A percentile compares a stretch with the other conserved stretches of the same genome.
Evolutionary conservation across 2,797 vertebrate genomes (phyloP).

Genomic region (Pipistrellus pygmaeus): DNA sequence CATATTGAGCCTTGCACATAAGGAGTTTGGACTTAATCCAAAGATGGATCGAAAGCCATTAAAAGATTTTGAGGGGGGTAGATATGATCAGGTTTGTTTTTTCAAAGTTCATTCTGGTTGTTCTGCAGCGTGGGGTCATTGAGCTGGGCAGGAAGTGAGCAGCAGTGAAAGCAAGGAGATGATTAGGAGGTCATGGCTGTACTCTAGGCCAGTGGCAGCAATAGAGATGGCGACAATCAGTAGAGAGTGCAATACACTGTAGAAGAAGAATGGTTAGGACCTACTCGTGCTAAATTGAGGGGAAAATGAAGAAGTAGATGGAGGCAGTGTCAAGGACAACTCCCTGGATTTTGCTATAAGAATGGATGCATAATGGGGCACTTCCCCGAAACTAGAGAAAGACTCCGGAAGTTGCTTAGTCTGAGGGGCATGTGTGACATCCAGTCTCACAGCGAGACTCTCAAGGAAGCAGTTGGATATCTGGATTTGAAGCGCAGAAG

Average conservation of each 20-base stretch:
- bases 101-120: constrained; percentile 13
- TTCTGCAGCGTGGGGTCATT: not conserved
- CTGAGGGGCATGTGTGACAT: not conserved
- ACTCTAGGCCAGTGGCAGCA: not conserved
- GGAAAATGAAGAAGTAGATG: not conserved
- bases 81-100: constrained; percentile 53
- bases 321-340: not conserved
- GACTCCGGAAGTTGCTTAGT: not conserved
- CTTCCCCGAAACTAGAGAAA: not conserved
- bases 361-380: not conserved
- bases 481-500: not conserved
- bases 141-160: not conserved
- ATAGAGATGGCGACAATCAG: not conserved
- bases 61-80: constrained; percentile 33
- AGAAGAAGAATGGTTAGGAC: not conserved
- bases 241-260: not conserved
- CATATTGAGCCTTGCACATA: not conserved
- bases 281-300: too few relatives aligned
- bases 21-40: constrained; percentile 67
- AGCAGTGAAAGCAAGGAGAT: not conserved
- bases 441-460: not conserved
- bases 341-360: not conserved
- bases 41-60: constrained; percentile 71
- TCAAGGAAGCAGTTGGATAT: not conserved
- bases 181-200: not conserved